A percentile compares a stretch with the other conserved stretches of the same genome.
These are phyloP conservation scores for Noctilio leporinus DNA, from an alignment of 2,113 vertebrate genomes.

Conservation along the genomic window DNA sequence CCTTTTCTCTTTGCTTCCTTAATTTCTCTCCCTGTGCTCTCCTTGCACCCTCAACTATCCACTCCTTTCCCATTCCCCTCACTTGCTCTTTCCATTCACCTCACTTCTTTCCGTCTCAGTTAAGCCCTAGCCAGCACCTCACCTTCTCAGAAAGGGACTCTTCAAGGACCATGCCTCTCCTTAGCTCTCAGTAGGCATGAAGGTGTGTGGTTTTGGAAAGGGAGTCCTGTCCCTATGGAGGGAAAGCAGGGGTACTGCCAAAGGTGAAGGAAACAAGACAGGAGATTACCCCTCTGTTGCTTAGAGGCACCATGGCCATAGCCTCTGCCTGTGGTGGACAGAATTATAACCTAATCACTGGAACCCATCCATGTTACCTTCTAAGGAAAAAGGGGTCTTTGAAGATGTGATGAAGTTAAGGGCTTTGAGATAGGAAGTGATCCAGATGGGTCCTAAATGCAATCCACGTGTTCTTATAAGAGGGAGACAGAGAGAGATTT, in stretches of 20 bases:
- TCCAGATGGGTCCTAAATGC: not conserved
- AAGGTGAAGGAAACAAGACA: not conserved
- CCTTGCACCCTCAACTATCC: rapidly evolving
- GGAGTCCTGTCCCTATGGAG: not conserved
- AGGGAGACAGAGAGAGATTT: not conserved
- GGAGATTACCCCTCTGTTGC: not conserved
- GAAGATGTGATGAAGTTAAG: not conserved
- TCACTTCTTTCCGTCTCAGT: not conserved
- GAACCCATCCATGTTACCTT: not conserved
- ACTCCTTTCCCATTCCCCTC: not conserved
- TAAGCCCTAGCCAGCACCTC: not conserved
- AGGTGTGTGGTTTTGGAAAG: not conserved
- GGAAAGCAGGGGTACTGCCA: not conserved
- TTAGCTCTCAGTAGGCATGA: not conserved
- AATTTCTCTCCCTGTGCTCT: not conserved
- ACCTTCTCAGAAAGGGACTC: not conserved
- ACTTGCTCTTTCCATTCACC: not conserved
- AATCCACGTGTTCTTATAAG: not conserved
- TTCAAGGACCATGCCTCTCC: not conserved
- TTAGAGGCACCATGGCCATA: not conserved
- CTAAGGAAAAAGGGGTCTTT: not conserved
- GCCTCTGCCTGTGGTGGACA: not conserved
- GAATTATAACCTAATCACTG: not conserved
- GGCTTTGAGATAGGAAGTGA: not conserved
- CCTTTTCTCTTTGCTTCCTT: not conserved